phyloP scores from a whole-genome alignment of 1,140 invertebrate species.

The Galendromus occidentalis region DNA sequence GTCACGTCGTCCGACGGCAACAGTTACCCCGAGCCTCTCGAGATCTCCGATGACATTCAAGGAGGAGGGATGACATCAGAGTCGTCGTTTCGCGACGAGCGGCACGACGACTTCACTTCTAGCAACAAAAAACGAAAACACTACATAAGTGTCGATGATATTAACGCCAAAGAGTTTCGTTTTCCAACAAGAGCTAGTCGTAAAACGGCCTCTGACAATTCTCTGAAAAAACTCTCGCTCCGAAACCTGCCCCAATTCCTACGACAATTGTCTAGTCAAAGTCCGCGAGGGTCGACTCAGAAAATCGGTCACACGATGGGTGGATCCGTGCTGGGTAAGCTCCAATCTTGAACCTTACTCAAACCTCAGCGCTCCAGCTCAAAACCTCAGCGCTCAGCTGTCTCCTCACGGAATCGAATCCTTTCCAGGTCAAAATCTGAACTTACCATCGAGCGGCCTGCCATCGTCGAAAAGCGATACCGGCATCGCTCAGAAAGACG shows the following conservation, averaged over 20 bases:
- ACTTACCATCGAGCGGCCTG: neutral
- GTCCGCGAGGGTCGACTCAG: neutral
- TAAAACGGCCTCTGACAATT: constrained; percentile 19
- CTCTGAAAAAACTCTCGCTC: constrained; percentile 17
- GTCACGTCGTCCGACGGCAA: constrained; percentile 1
- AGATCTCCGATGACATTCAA: no score
- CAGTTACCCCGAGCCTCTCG: neutral
- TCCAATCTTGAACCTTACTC: no score
- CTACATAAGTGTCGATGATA: neutral
- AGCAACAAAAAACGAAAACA: neutral
- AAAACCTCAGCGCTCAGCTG: no score
- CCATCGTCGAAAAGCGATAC: constrained; percentile 1
- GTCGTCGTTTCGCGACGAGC: no score
- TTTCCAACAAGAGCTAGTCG: neutral
- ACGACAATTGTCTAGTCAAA: constrained; percentile 19
- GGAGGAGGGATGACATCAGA: no score
- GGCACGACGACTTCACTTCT: no score
- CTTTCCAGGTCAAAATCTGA: no score
- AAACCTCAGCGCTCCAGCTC: no score
- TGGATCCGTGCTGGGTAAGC: neutral
- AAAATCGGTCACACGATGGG: neutral
- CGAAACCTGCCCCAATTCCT: constrained; percentile 14
- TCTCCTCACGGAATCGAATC: no score
- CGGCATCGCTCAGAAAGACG: neutral
- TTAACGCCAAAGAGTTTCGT: neutral